A percentile compares a stretch with the other conserved stretches of the same genome.
These are phyloP conservation scores for Gonatopus flavifemur DNA, from an alignment of 1,140 invertebrate genomes.

Conservation along the genomic window DNA sequence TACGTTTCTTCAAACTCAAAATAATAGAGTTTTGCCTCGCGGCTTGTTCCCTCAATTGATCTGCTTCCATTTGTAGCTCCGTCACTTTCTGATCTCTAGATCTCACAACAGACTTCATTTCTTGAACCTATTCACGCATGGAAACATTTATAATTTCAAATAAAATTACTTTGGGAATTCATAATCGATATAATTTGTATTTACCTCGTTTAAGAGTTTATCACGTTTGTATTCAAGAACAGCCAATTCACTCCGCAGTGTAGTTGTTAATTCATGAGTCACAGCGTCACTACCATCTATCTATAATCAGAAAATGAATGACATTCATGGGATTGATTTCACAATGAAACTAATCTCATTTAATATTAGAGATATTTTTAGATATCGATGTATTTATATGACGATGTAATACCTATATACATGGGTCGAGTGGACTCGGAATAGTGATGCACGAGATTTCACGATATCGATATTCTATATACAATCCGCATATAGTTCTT, in stretches of 20 bases:
- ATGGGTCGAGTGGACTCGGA: no score
- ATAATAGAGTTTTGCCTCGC: slow-evolving; percentile 79
- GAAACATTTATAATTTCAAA: no score
- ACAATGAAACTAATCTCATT: no score
- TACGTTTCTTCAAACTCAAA: slow-evolving; percentile 73
- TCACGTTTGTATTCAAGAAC: slow-evolving; percentile 80
- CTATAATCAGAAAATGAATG: no score
- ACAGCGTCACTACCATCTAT: slow-evolving; percentile 57
- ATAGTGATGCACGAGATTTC: no score
- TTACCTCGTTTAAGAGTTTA: slow-evolving; percentile 72
- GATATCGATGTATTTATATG: no score
- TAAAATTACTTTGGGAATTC: no score
- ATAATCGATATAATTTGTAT: slow-evolving; percentile 6
- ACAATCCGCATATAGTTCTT: no score
- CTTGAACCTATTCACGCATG: slow-evolving; percentile 59
- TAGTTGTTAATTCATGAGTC: slow-evolving; percentile 68
- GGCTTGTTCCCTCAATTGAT: slow-evolving; percentile 75
- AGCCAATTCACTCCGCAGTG: slow-evolving; percentile 76
- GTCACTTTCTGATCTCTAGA: slow-evolving; percentile 67
- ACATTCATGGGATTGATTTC: no score
- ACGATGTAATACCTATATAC: no score
- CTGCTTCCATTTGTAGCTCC: slow-evolving; percentile 70
- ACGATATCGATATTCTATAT: no score
- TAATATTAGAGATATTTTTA: no score
- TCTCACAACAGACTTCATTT: slow-evolving; percentile 67